These are phyloP conservation scores for Lasioglossum leucozonium DNA, from an alignment of 2,888 invertebrate genomes.

Conservation along the genomic window DNA sequence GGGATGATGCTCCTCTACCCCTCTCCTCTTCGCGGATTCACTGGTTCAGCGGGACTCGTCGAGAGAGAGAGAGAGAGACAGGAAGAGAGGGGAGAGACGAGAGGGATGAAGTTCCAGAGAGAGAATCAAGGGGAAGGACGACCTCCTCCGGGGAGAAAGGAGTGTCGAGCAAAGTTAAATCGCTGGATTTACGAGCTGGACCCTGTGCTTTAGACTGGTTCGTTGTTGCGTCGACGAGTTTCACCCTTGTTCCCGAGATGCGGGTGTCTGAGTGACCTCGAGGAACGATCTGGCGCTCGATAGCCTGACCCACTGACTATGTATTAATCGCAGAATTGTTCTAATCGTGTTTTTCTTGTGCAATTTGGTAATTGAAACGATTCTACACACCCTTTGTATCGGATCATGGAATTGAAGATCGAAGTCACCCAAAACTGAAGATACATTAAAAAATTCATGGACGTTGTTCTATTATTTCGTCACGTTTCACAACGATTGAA, in stretches of 20 bases:
- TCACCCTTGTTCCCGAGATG: not conserved
- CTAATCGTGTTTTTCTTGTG: not conserved
- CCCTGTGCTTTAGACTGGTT: conserved; percentile 23
- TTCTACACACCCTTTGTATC: too few species aligned
- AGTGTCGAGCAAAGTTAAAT: conserved; percentile 67
- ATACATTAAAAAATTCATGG: too few species aligned
- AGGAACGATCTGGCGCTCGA: not conserved
- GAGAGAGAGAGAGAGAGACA: not conserved
- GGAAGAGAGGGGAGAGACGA: not conserved
- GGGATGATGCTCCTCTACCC: conserved; percentile 25
- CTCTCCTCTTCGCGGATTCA: conserved; percentile 61
- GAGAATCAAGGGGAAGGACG: conserved; percentile 11
- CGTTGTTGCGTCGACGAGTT: conserved; percentile 15
- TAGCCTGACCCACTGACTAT: not conserved
- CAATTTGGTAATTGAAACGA: too few species aligned
- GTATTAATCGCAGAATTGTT: not conserved
- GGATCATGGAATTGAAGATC: too few species aligned
- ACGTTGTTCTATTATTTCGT: too few species aligned
- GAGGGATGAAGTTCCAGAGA: conserved; percentile 75
- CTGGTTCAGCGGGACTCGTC: conserved; percentile 67
- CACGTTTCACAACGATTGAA: not conserved
- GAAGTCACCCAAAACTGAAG: too few species aligned
- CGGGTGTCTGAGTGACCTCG: not conserved
- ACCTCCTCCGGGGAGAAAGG: conserved; percentile 41
- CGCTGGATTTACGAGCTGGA: conserved; percentile 65